A percentile compares a stretch with the other conserved stretches of the same genome.
Evolutionary conservation across 2,113 vertebrate genomes (phyloP).

Genomic region (Seriola dumerili): DNA sequence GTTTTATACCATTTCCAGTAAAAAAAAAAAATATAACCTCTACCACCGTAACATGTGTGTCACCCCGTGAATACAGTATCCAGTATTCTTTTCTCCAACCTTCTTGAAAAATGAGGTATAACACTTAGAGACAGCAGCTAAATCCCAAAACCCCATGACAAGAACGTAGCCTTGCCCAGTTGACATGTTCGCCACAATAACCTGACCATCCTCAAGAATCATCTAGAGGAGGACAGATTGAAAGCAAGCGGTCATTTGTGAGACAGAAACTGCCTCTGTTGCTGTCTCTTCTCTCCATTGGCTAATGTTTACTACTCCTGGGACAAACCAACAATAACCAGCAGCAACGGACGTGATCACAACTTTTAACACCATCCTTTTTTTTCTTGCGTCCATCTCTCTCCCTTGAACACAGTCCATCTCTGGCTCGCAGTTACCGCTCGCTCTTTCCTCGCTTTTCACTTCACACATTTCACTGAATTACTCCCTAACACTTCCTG

Average conservation of each 20-base stretch:
- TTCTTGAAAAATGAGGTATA: slow-evolving; percentile 9
- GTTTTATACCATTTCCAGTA: background rate
- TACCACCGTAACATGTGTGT: background rate
- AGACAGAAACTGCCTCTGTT: background rate
- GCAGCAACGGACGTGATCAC: background rate
- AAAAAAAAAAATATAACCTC: slow-evolving; percentile 11
- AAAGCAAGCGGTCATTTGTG: slow-evolving; percentile 8
- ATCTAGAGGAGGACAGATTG: background rate
- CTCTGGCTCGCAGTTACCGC: background rate
- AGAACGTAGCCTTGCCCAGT: background rate
- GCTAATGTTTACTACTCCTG: background rate
- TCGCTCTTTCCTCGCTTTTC: slow-evolving; percentile 14
- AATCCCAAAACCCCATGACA: background rate
- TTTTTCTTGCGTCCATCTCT: background rate
- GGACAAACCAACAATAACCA: slow-evolving; percentile 5
- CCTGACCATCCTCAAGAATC: background rate
- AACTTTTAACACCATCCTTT: background rate
- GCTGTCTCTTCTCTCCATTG: background rate
- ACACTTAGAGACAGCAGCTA: background rate
- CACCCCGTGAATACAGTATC: background rate
- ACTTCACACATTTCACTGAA: slow-evolving; percentile 30
- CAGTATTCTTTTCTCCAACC: background rate
- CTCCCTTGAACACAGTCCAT: background rate
- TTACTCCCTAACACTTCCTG: slow-evolving; percentile 16
- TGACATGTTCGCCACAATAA: slow-evolving; percentile 3